phyloP scores from a whole-genome alignment of 2,113 vertebrate species.

The Erythrocercus mccallii region DNA sequence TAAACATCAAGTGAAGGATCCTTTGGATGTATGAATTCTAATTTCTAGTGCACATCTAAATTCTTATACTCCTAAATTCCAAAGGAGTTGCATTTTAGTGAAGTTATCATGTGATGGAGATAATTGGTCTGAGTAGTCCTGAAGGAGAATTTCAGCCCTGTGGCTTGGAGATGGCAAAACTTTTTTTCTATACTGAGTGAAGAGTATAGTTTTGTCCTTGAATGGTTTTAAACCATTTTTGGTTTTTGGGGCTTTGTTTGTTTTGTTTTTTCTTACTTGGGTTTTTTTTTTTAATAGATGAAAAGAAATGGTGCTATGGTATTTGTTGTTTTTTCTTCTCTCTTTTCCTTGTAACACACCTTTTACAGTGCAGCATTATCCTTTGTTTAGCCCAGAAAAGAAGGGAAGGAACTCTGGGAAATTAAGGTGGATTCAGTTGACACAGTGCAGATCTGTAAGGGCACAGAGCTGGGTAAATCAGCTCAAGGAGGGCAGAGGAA shows the following conservation, averaged over 20 bases:
- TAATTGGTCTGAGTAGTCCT: neutral
- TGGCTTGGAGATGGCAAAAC: neutral
- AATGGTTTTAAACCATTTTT: neutral
- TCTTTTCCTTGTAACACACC: neutral
- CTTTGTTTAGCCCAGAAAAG: neutral
- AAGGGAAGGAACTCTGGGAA: neutral
- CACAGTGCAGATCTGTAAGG: too few species aligned
- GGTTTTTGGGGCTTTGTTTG: too few species aligned
- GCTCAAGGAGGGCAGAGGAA: fast-evolving
- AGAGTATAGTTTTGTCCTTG: neutral
- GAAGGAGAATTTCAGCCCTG: neutral
- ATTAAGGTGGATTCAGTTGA: neutral
- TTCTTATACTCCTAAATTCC: neutral
- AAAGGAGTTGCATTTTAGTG: neutral
- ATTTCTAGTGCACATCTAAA: neutral
- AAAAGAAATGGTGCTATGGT: neutral
- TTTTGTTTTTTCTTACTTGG: too few species aligned
- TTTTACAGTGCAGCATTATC: neutral
- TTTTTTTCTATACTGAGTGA: neutral
- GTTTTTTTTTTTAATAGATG: neutral
- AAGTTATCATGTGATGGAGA: neutral
- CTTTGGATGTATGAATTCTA: neutral
- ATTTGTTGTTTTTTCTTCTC: neutral
- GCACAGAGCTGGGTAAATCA: neutral
- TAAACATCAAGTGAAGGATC: neutral